Evolutionary conservation across 2,888 invertebrate species (phyloP).

Genomic region (Drosophila meridiana): DNA sequence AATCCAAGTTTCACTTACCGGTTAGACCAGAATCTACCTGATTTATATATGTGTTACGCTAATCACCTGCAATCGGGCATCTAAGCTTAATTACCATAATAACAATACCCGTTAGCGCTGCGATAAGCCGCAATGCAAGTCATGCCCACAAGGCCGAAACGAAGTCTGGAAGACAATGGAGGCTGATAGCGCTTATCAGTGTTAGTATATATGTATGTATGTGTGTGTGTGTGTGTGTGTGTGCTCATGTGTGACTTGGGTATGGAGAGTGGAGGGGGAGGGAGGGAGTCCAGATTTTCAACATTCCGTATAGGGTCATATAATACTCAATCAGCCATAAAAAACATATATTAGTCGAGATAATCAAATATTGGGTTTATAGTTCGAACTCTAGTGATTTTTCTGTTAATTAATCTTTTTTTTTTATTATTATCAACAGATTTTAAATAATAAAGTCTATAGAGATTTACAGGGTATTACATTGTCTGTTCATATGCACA

Average conservation of each 20-base stretch:
- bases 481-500: background rate
- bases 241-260: background rate
- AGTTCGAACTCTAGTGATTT: background rate
- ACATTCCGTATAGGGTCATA: background rate
- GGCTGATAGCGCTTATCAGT: constrained; percentile 43
- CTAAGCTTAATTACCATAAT: constrained; percentile 31
- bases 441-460: background rate
- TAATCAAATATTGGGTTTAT: background rate
- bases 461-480: constrained; percentile 2
- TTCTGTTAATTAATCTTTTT: background rate
- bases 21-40: constrained; percentile 12
- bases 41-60: constrained; percentile 1
- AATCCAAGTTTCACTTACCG: constrained; percentile 20
- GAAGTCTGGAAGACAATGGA: constrained; percentile 28
- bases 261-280: too few species aligned
- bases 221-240: background rate
- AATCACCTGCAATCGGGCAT: constrained; percentile 9
- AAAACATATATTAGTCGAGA: background rate
- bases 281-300: background rate
- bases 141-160: constrained; percentile 55
- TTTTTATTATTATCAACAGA: background rate
- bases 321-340: background rate
- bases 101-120: background rate
- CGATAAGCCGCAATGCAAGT: constrained; percentile 39
- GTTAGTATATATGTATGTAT: background rate